A percentile compares a stretch with the other conserved stretches of the same genome.
Conservation (phyloP, 1,140 invertebrate species). For the Apis cerana region DNA sequence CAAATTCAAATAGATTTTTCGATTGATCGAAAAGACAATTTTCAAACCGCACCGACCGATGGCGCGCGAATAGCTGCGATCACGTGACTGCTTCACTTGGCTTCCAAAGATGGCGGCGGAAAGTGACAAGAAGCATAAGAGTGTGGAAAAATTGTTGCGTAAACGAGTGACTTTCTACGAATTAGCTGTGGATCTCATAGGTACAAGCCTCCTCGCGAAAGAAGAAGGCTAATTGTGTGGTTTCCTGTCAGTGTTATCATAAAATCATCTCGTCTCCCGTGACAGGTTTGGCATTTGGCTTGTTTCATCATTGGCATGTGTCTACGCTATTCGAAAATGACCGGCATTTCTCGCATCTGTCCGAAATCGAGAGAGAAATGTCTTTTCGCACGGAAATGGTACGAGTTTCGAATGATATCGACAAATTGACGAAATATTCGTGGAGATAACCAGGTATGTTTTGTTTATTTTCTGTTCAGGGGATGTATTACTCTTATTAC, state of each 20-base stretch:
- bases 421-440: background rate
- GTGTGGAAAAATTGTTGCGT: slow-evolving; percentile 28
- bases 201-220: slow-evolving; percentile 33
- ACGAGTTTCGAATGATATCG: slow-evolving; percentile 43
- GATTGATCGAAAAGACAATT: background rate
- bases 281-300: slow-evolving; percentile 72
- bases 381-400: slow-evolving; percentile 91
- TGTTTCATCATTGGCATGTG: slow-evolving; percentile 85
- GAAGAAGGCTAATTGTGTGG: background rate
- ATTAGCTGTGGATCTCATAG: slow-evolving; percentile 42
- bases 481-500: slow-evolving; percentile 94
- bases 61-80: background rate
- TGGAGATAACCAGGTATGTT: background rate
- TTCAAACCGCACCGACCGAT: background rate
- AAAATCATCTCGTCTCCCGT: slow-evolving; percentile 45
- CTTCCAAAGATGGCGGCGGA: slow-evolving; percentile 51
- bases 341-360: slow-evolving; percentile 91
- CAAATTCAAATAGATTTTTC: background rate
- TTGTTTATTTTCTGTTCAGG: slow-evolving; percentile 81
- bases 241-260: background rate
- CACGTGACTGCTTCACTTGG: background rate
- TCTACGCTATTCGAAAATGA: slow-evolving; percentile 90
- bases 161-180: slow-evolving; percentile 39
- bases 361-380: slow-evolving; percentile 91
- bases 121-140: slow-evolving; percentile 45